A percentile compares a stretch with the other conserved stretches of the same genome.
phyloP scores from a whole-genome alignment of 2,888 invertebrate species.

The Thyatira batis region DNA sequence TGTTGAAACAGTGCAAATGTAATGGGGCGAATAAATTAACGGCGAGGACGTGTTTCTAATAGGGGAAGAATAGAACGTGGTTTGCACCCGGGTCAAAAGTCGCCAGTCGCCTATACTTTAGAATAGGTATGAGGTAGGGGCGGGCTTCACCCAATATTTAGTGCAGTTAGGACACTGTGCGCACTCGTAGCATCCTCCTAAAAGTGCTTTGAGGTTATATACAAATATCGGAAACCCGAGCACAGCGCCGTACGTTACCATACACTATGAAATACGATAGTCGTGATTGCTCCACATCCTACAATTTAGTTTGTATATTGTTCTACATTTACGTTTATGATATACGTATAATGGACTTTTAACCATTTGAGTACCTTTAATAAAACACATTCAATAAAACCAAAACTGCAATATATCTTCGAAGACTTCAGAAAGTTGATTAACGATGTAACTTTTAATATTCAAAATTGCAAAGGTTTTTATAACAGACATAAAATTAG shows the following conservation, averaged over 20 bases:
- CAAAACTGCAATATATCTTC: no score
- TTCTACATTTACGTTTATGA: no score
- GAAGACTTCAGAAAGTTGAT: not conserved
- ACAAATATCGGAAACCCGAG: not conserved
- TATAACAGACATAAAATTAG: not conserved
- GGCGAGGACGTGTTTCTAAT: conserved; percentile 29
- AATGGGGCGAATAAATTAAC: conserved; percentile 39
- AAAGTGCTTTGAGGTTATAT: not conserved
- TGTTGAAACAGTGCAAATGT: conserved; percentile 32
- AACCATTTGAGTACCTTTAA: no score
- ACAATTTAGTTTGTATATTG: no score
- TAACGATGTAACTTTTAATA: not conserved
- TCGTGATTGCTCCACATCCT: no score
- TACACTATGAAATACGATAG: not conserved
- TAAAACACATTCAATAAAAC: no score
- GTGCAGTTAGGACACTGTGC: conserved; percentile 16
- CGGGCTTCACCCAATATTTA: conserved; percentile 29
- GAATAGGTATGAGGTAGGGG: conserved; percentile 16
- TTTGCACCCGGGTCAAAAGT: conserved; percentile 21
- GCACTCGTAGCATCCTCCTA: conserved; percentile 7
- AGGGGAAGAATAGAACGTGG: conserved; percentile 13
- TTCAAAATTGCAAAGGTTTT: not conserved
- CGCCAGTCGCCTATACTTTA: conserved; percentile 22
- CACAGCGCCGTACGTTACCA: not conserved
- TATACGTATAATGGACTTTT: no score